A percentile compares a stretch with the other conserved stretches of the same genome.
phyloP scores from a whole-genome alignment of 2,797 vertebrate genomes.

The Clarias laeviceps region DNA sequence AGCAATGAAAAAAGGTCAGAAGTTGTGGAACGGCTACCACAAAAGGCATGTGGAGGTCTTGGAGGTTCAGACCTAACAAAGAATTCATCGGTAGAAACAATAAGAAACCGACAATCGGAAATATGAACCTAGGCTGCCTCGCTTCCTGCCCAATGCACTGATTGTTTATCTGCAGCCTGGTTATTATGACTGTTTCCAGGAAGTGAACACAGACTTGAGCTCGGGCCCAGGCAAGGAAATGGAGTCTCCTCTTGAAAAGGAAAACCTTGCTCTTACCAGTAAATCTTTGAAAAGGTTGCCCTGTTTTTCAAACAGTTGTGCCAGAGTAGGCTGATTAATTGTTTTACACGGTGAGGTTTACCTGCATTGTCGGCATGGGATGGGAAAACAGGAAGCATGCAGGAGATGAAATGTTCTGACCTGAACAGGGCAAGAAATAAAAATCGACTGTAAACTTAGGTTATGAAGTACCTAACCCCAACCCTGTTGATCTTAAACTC shows the following conservation, averaged over 20 bases:
- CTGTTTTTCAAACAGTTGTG: constrained; percentile 41
- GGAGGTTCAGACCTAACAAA: constrained; percentile 62
- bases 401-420: constrained; percentile 44
- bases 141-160: constrained; percentile 64
- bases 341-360: constrained; percentile 46
- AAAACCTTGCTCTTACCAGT: constrained; percentile 42
- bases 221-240: constrained; percentile 64
- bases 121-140: constrained; percentile 54
- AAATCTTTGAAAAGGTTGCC: constrained; percentile 30
- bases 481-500: neutral
- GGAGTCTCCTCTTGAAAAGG: constrained; percentile 54
- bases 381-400: constrained; percentile 54
- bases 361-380: constrained; percentile 46
- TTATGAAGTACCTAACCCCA: neutral
- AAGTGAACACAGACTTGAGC: constrained; percentile 72
- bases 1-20: constrained; percentile 38
- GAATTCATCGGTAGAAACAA: constrained; percentile 68
- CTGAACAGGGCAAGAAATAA: constrained; percentile 1
- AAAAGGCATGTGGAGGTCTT: constrained; percentile 49
- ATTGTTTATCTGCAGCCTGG: constrained; percentile 69
- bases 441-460: constrained; percentile 4
- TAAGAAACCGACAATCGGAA: constrained; percentile 67
- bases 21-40: constrained; percentile 33
- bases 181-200: constrained; percentile 75
- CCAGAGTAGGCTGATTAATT: constrained; percentile 39